Evolutionary conservation across 2,888 invertebrate genomes (phyloP), one percentile per base, ranked within the genome.

Genomic region (Troides oblongomaculatus): DNA sequence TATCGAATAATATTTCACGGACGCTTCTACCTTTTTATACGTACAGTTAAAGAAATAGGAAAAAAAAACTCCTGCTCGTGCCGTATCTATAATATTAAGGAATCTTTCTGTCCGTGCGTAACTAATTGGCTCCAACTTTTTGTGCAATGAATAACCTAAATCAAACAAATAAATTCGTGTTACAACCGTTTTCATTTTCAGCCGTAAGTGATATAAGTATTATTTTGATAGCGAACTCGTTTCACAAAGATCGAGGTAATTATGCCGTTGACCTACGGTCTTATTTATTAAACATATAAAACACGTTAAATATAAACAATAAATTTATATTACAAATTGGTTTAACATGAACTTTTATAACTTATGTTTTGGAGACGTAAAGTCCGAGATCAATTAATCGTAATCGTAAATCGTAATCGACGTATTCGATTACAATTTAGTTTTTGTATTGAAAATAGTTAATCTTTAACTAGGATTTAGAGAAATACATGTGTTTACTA

Each of bases 61-160:
- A 21, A 12, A 46, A 14, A 46, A 46, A 46, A 46, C 30, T 56
- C 50, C 23, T 4, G 23, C 30, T 73, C 76, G 76, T 61, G 56
- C 56, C 36, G 21, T 64, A 69, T 69, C 56, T 64, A 53, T 61
- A 43, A 43, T 64, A 60, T 68, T 56, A 64, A 64, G 56, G 60
- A 64, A 64, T 61, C 69, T 17, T 60, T 56, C 64, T 53, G 68
- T 69, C 64, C 53, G 64, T 64, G 64, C 64, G 69, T 56, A 64
- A 69, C 69, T 69, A 69, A 69, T 69, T 69, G 69, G 69, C 69
- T 69, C 64, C 14, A 64, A 64, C 36, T 64, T 63, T 69, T 69
- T 64, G 64, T 61, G 53, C 69, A 69, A 61, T 69, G 59, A 64
- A 64, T 43, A 61, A 56, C 56, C 64, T 60, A 61, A 36, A 64